Evolutionary conservation across 2,797 vertebrate species (phyloP), one percentile per base, ranked within the genome.

Genomic region (Enteromius viviparus): DNA sequence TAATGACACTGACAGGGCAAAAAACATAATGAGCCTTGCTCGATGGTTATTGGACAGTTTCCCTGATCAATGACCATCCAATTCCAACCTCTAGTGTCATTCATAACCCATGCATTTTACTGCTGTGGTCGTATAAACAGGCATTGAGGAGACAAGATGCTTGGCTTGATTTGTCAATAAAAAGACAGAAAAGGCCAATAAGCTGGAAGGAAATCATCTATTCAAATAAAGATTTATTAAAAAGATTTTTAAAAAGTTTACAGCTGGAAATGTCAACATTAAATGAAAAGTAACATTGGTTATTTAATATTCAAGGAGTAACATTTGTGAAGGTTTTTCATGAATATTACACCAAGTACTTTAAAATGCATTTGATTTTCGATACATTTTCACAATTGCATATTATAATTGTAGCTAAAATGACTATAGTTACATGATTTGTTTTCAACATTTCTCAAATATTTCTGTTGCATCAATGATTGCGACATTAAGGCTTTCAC

Each of bases 11-110:
- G 42, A 81, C 45, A 19, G 15, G 42, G n/a, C 1, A 21, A 42
- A 53, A 49, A 29, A 65, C 42, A 81, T 34, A 51, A 65, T 29
- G 32, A 75, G 19, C 64, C 29, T 4, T 65, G 70, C 58, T 42
- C 60, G 5, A 12, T 65, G 45, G 45, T 75, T 45, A 53, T 42
- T 82, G 70, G 70, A 51, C n/a, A n/a, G 19, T 51, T 40, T 49
- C 70, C 15, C 26, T 51, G 53, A 81, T 74, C 70, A 81, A 74
- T 81, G 29, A 23, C 9, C 68, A 74, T 74, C 32, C 21, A 65
- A 81, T 74, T 74, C 15, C 40, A 64, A 81, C 5, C 21, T 29
- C 19, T 68, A n/a, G 7, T 71, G 40, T 75, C 58, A 37, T 51
- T 81, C n/a, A 81, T 49, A 49, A 37, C 1, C 21, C 12, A 1